Percentiles rank a stretch among this genome's conserved stretches.
Conservation (phyloP, 1,140 invertebrate species). For the Venturia canescens region DNA sequence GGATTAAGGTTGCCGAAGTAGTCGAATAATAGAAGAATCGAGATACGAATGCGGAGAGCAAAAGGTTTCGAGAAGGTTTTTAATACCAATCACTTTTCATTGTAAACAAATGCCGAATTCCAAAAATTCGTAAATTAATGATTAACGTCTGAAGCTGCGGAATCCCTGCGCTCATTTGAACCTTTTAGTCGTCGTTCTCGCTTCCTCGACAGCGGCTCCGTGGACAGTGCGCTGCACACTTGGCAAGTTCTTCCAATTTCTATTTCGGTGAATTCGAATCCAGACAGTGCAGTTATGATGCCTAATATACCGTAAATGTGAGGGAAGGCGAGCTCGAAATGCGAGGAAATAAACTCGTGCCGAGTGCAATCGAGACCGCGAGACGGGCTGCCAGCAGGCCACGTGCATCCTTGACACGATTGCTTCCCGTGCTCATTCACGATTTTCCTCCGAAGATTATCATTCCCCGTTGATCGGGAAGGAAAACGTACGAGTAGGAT, state of each 20-base stretch:
- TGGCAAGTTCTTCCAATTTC: background rate
- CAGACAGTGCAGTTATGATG: conserved; percentile 6
- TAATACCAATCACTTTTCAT: no score
- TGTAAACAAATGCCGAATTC: no score
- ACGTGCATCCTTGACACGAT: conserved; percentile 49
- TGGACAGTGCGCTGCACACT: background rate
- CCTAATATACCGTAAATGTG: background rate
- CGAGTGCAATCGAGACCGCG: background rate
- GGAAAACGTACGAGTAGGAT: background rate
- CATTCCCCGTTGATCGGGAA: background rate
- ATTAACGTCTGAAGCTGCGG: background rate
- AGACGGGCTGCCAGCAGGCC: background rate
- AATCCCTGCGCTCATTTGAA: background rate
- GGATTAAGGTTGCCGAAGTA: no score
- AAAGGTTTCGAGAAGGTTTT: no score
- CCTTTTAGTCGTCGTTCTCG: background rate
- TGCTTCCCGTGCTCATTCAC: conserved; percentile 31
- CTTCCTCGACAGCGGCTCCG: background rate
- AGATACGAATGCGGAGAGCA: no score
- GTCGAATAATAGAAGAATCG: no score
- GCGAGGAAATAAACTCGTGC: background rate
- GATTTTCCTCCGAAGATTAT: background rate
- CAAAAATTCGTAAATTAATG: background rate
- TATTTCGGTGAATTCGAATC: conserved; percentile 23
- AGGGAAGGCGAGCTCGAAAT: background rate